Base-by-base conservation (phyloP, 2,113 vertebrate genomes). In the Barbus barbus region DNA sequence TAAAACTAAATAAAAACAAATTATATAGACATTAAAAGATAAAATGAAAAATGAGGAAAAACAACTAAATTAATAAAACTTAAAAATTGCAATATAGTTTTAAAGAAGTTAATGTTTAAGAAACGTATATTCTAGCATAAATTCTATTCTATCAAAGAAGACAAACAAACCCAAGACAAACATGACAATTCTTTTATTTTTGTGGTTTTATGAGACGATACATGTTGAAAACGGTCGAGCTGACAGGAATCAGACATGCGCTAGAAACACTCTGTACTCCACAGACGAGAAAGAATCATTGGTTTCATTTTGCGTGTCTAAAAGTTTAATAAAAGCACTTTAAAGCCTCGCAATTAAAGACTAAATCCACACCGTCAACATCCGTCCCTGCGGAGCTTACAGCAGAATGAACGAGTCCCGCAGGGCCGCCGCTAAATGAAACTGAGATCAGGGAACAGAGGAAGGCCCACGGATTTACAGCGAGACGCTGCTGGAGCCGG, bases 301-400 rank as follows among this genome's bases (percentile, higher is more conserved):
- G 77, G 53, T 63, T 79, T 79, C 14, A 46, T 79, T 63, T 79
- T 2, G 9, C 13, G 8, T 20, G 33, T 28, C 56, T n/a, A 5
- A 8, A 44, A 38, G 77, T 63, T 44, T 24, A 78, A 78, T 61
- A 63, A 78, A 61, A 41, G 51, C 13, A 3, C 22, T 61, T 78
- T 14, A 78, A 44, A 24, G 33, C 56, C 77, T 61, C 4, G 8
- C 36, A 79, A 79, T 79, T 63, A 79, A 79, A 63, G 77, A 36
- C 58, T 79, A 63, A 28, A 79, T 63, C n/a, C 56, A 79, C 14
- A 9, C 56, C 16, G 76, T 79, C 74, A 33, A 9, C 26, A 20
- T 31, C 26, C 16, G 26, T 53, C 74, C 20, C 48, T 7, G 22
- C 2, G 61, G 22, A 46, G 36, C 6, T 5, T 5, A 16, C 38